These are phyloP conservation scores for Centruroides vittatus DNA, from an alignment of 1,140 invertebrate genomes.

Conservation along the genomic window DNA sequence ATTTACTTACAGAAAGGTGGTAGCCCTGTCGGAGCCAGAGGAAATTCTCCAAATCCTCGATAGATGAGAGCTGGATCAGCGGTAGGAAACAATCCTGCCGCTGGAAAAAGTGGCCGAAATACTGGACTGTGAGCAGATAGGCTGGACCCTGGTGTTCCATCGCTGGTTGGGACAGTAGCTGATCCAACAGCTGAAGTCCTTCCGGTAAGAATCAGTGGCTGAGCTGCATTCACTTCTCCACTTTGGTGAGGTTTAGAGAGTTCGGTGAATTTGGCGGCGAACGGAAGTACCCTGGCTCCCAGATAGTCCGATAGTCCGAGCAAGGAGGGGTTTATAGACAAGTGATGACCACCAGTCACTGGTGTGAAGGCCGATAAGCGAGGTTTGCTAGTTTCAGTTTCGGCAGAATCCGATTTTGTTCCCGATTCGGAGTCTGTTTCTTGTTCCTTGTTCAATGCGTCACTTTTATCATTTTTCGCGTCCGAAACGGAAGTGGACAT, in stretches of 20 bases:
- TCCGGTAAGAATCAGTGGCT: background rate
- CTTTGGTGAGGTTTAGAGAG: background rate
- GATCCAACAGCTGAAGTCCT: background rate
- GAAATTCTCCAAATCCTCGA: constrained; percentile 13
- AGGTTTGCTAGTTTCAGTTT: background rate
- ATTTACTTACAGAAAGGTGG: constrained; percentile 45
- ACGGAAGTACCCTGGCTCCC: constrained; percentile 10
- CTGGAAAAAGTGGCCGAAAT: constrained; percentile 21
- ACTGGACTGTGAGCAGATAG: constrained; percentile 19
- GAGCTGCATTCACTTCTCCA: background rate
- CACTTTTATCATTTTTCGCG: constrained; percentile 4
- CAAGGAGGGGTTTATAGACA: constrained; percentile 5
- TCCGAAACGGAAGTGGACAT: background rate
- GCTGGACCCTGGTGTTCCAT: background rate
- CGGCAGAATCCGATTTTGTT: background rate
- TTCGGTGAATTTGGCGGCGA: constrained; percentile 11
- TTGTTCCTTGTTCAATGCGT: background rate
- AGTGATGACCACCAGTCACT: constrained; percentile 6
- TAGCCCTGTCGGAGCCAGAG: constrained; percentile 30
- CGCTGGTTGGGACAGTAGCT: background rate
- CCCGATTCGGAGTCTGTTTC: constrained; percentile 1
- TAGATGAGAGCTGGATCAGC: constrained; percentile 13
- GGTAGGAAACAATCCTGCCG: constrained; percentile 35
- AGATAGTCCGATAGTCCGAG: constrained; percentile 13
- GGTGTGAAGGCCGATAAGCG: constrained; percentile 10